A percentile compares a stretch with the other conserved stretches of the same genome.
These are phyloP conservation scores for Tachina grossa DNA, from an alignment of 2,888 invertebrate genomes.

Conservation along the genomic window DNA sequence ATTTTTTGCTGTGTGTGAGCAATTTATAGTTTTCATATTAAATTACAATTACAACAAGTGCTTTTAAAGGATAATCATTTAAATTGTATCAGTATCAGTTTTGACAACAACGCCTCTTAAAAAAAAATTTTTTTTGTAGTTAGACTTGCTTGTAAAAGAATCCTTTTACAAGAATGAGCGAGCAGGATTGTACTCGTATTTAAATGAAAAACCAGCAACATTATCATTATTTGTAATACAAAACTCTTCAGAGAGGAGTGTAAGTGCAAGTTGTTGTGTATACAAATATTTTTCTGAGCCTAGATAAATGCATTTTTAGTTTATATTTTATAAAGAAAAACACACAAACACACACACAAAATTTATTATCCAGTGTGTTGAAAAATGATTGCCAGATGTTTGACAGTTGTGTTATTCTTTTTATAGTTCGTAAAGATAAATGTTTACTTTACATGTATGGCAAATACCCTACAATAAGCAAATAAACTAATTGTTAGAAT, in stretches of 20 bases:
- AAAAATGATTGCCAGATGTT: conserved; percentile 63
- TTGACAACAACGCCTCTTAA: conserved; percentile 67
- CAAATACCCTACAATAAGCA: conserved; percentile 12
- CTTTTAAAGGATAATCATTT: conserved; percentile 53
- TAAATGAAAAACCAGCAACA: neutral
- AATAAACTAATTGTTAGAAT: neutral
- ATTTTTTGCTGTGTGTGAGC: conserved; percentile 13
- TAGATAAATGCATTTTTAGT: neutral
- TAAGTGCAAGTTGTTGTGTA: conserved; percentile 4
- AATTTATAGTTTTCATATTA: conserved; percentile 62
- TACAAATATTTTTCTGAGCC: conserved; percentile 32
- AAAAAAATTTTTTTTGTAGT: conserved; percentile 29
- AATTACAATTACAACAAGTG: conserved; percentile 64
- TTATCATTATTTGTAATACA: conserved; percentile 14
- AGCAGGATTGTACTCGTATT: conserved; percentile 5
- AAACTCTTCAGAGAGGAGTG: neutral
- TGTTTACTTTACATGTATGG: neutral
- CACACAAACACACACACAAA: neutral
- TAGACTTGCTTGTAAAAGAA: neutral
- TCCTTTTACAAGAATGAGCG: neutral
- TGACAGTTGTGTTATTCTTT: conserved; percentile 14
- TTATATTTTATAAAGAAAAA: neutral
- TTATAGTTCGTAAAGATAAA: neutral
- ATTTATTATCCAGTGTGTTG: conserved; percentile 43
- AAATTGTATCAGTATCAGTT: conserved; percentile 46